These are phyloP conservation scores for Drosophila limbata DNA, from an alignment of 2,888 invertebrate genomes.

Conservation along the genomic window DNA sequence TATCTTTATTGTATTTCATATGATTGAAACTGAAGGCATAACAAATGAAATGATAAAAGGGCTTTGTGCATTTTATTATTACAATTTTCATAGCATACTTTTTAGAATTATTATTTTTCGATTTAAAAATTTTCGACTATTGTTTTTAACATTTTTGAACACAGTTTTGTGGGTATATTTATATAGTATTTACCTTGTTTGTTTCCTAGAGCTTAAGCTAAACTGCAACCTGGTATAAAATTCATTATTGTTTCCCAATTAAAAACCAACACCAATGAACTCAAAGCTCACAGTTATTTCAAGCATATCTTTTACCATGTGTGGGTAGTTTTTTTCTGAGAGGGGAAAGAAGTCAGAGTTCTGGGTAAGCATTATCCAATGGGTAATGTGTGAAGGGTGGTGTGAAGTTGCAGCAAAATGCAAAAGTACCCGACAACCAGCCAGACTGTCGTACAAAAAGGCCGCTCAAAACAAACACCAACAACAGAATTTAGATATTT, in stretches of 20 bases:
- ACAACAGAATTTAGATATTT: constrained; percentile 34
- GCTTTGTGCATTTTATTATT: constrained; percentile 78
- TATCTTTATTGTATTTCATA: constrained; percentile 39
- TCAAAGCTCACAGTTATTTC: constrained; percentile 37
- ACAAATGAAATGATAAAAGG: constrained; percentile 62
- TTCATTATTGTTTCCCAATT: constrained; percentile 35
- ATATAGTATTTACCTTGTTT: constrained; percentile 63
- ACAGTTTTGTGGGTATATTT: constrained; percentile 49
- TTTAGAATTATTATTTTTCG: constrained; percentile 41
- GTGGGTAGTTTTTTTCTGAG: constrained; percentile 30
- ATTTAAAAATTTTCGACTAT: constrained; percentile 56
- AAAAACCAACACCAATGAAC: constrained; percentile 70
- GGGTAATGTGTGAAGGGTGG: constrained; percentile 41
- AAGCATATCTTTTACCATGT: constrained; percentile 42
- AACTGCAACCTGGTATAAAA: constrained; percentile 66
- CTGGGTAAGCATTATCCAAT: constrained; percentile 59
- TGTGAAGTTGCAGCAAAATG: constrained; percentile 62
- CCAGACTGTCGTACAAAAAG: constrained; percentile 38
- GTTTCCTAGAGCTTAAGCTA: constrained; percentile 62
- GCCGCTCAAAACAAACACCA: constrained; percentile 57
- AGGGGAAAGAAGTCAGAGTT: constrained; percentile 42
- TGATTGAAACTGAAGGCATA: constrained; percentile 48
- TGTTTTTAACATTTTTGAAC: constrained; percentile 83
- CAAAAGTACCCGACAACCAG: constrained; percentile 50
- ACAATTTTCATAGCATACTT: constrained; percentile 73